phyloP scores from a whole-genome alignment of 2,113 vertebrate species.

The Nannobrachium achirus region DNA sequence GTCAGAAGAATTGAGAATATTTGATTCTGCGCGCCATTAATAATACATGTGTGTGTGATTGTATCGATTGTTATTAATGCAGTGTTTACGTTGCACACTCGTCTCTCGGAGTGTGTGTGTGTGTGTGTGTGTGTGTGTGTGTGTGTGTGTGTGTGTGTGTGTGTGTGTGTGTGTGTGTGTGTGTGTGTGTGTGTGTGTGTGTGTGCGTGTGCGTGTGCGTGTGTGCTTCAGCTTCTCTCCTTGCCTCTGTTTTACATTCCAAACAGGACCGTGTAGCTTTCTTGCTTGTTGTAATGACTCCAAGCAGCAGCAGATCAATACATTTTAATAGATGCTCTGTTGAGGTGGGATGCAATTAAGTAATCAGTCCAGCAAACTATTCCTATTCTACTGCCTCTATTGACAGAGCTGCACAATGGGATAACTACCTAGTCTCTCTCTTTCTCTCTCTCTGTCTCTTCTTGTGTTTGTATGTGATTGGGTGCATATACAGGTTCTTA shows the following conservation, averaged over 20 bases:
- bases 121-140: too few relatives aligned
- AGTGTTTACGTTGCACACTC: slow-evolving; percentile 14
- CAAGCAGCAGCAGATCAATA: slow-evolving; percentile 33
- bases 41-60: slow-evolving; percentile 51
- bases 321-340: slow-evolving; percentile 27
- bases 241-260: neutral
- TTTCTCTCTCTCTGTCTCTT: too few relatives aligned
- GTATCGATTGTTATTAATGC: slow-evolving; percentile 43
- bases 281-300: slow-evolving; percentile 4
- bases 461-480: too few relatives aligned
- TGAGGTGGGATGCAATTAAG: slow-evolving; percentile 41
- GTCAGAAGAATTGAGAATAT: slow-evolving; percentile 15
- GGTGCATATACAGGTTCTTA: too few relatives aligned
- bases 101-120: too few relatives aligned
- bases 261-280: slow-evolving; percentile 4
- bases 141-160: too few relatives aligned
- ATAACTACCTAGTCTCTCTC: too few relatives aligned
- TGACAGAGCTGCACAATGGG: too few relatives aligned
- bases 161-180: slow-evolving; percentile 30
- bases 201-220: slow-evolving; percentile 1
- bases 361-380: slow-evolving; percentile 31
- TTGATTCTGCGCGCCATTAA: slow-evolving; percentile 44
- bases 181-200: slow-evolving; percentile 37
- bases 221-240: neutral
- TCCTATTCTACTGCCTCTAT: neutral